Conservation (phyloP, 2,888 invertebrate genomes). For the Girardia tigrina region DNA sequence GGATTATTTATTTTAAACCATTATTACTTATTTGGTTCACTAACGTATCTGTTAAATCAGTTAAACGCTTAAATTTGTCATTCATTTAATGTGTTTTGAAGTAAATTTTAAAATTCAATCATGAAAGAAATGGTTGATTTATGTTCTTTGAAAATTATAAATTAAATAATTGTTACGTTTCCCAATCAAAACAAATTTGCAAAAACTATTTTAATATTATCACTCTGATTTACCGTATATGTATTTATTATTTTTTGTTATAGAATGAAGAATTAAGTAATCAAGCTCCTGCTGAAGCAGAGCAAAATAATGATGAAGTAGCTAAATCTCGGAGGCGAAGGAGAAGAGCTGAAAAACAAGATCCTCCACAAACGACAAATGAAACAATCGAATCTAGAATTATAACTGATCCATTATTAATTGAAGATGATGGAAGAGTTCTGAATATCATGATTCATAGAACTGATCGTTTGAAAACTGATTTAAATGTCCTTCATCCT, state of each 20-base stretch:
- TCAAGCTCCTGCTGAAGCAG: not conserved
- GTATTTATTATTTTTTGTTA: not conserved
- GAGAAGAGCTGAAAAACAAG: not conserved
- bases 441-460: slow-evolving; percentile 55
- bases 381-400: not conserved
- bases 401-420: slow-evolving; percentile 37
- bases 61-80: too few relatives aligned
- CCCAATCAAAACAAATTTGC: too few relatives aligned
- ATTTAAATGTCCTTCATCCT: slow-evolving; percentile 57
- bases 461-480: slow-evolving; percentile 56
- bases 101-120: too few relatives aligned
- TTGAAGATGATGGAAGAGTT: slow-evolving; percentile 46
- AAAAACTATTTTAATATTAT: too few relatives aligned
- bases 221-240: too few relatives aligned
- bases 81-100: too few relatives aligned
- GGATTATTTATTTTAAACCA: too few relatives aligned
- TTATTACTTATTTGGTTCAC: too few relatives aligned
- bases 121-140: too few relatives aligned
- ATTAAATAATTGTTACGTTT: too few relatives aligned
- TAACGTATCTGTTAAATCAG: too few relatives aligned
- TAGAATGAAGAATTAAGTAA: slow-evolving; percentile 11
- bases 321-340: not conserved
- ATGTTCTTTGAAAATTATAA: too few relatives aligned
- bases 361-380: not conserved
- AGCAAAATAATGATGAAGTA: not conserved